Evolutionary conservation across 2,113 vertebrate species (phyloP), one percentile per base, ranked within the genome.

Genomic region (Vireo altiloquus): DNA sequence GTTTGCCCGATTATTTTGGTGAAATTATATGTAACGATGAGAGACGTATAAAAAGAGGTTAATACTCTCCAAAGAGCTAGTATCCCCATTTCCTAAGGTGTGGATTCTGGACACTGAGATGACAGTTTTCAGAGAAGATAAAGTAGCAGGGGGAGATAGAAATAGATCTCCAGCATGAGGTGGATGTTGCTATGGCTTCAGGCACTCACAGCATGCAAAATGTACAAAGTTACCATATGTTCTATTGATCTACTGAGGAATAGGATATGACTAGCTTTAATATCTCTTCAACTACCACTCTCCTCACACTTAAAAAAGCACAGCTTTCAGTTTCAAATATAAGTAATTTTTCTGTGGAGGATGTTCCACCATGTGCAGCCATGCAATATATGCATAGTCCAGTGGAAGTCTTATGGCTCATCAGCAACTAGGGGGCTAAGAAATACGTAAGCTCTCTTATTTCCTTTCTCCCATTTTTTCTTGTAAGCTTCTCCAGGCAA

Each of bases 141-240:
- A 95, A 85, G 92, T 84, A 95, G 35, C 76, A 87, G n/a, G n/a
- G 30, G 18, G 18, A 86, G 56, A 94, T 50, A 68, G 81, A 91
- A 96, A 95, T 91, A 87, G 75, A 94, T 85, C 93, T 97, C 54
- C 80, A 93, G 71, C 49, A 88, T 79, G 61, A 92, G 47, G 69
- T 60, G 39, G 47, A 82, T 93, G 90, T 93, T 96, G 65, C 84
- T 90, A 94, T 92, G 90, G 63, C 90, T 95, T 91, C 92, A 92
- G 94, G 66, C 69, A 87, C 68, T 76, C 82, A 68, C 50, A 76
- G 72, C 15, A 80, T 77, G 66, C 25, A 92, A 94, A 91, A 94
- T 82, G 33, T 77, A 90, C 42, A 75, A 91, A 89, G 59, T 87
- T 87, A 66, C 80, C 71, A 85, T 92, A 79, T 83, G 92, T 89